Base-by-base conservation (phyloP, 2,797 vertebrate species). In the Psittacula derbiana region DNA sequence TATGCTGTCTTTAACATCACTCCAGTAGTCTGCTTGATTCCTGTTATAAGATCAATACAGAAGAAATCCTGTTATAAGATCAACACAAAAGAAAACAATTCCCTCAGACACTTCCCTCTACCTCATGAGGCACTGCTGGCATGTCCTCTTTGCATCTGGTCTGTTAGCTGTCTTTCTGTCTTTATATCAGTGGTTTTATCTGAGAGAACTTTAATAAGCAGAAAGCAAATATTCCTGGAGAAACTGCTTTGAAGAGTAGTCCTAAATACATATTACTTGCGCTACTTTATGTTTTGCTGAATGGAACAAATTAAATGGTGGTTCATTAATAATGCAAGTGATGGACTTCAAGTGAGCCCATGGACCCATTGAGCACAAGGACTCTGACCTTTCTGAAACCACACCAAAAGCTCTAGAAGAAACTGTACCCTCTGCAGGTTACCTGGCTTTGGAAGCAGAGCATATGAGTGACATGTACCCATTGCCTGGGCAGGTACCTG, bases 381-480 rank as follows among this genome's bases (percentile, higher is more conserved):
- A 16, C 12, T 65, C 43, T 33, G 28, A 16, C 19, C 10, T 43
- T 66, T 65, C 6, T 30, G 50, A 28, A 89, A 75, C 11, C 58
- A 62, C 10, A n/a, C 28, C 14, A 86, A 74, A 85, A 89, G 38
- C 14, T 64, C 31, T 8, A 3, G 23, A 14, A 15, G 36, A 65
- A 86, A 55, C 31, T 28, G 12, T 28, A 55, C 11, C 38, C 64
- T 47, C 40, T 60, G 52, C 38, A 52, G 53, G 28, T 44, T 47
- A n/a, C 16, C 62, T 49, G 46, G 36, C 20, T 64, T 62, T 4
- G 4, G 25, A 33, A 81, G 17, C 11, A 20, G 47, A 55, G 5
- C 19, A 10, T 7, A 15, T 0, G 4, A 31, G 43, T 18, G 30
- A 55, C 6, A 6, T 4, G 6, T 27, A 52, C 14, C 25, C 36